Conservation (phyloP, 1,140 invertebrate species). For the Microplitis mediator region DNA sequence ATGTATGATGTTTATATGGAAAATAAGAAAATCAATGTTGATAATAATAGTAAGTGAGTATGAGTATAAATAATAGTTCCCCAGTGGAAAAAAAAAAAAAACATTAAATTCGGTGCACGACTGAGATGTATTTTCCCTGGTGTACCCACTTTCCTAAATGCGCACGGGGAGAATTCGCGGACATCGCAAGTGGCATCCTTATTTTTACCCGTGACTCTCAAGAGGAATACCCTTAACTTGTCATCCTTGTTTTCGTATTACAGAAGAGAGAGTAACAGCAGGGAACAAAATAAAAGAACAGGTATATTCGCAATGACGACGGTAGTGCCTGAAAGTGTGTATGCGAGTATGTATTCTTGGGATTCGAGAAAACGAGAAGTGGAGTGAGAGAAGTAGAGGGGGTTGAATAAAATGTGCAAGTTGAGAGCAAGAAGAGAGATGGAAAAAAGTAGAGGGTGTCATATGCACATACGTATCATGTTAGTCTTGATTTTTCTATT, state of each 20-base stretch:
- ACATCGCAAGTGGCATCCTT: slow-evolving; percentile 7
- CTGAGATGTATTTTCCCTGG: not conserved
- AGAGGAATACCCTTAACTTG: not conserved
- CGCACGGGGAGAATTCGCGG: not conserved
- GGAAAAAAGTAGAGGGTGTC: not conserved
- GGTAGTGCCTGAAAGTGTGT: not conserved
- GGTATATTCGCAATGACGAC: not conserved
- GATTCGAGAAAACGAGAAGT: not conserved
- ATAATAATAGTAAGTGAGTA: not conserved
- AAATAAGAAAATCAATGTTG: no score
- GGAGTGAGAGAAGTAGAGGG: not conserved
- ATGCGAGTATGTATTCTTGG: not conserved
- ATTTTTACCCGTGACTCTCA: not conserved
- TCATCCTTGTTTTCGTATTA: not conserved
- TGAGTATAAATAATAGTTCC: slow-evolving; percentile 2
- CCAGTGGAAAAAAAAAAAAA: not conserved
- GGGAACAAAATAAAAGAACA: not conserved
- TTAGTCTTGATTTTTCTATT: not conserved
- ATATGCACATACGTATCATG: not conserved
- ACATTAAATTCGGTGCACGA: not conserved
- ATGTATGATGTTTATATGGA: no score
- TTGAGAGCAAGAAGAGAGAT: not conserved
- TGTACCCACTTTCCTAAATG: not conserved
- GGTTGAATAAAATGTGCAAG: not conserved
- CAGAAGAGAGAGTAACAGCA: not conserved